phyloP scores from a whole-genome alignment of 2,113 vertebrate genomes.

The Cricetomys ansorgei region DNA sequence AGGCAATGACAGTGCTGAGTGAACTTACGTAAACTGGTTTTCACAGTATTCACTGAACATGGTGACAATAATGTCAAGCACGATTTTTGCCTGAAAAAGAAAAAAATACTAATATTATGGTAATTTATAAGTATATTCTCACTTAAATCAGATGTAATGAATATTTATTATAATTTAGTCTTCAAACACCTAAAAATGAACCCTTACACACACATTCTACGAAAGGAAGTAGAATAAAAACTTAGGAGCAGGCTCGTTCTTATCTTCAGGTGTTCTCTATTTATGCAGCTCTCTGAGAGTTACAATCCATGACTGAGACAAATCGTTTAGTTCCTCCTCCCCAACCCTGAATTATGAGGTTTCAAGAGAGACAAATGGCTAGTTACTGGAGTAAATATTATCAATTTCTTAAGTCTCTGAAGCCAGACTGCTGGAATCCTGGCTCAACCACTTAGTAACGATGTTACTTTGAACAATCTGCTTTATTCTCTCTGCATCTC shows the following conservation, averaged over 20 bases:
- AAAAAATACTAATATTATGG: constrained; percentile 55
- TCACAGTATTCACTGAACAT: constrained; percentile 98
- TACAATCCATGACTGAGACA: constrained; percentile 62
- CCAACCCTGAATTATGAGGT: background rate
- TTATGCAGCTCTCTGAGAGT: constrained; percentile 40
- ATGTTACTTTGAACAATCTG: background rate
- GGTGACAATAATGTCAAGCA: constrained; percentile 96
- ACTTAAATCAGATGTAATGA: constrained; percentile 39
- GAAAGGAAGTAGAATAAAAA: constrained; percentile 31
- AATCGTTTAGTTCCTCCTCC: constrained; percentile 27
- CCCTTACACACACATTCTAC: background rate
- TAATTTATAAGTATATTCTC: constrained; percentile 37
- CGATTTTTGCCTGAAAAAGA: constrained; percentile 93
- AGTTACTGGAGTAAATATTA: background rate
- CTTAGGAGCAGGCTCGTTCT: background rate
- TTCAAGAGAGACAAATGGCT: constrained; percentile 43
- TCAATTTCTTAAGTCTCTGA: background rate
- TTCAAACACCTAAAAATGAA: constrained; percentile 38
- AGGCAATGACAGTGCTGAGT: background rate
- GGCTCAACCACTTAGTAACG: background rate
- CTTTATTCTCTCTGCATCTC: background rate
- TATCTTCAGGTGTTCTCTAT: constrained; percentile 51
- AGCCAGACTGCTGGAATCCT: background rate
- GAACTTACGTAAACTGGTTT: constrained; percentile 95
- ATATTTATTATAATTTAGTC: constrained; percentile 29